Conservation (phyloP, 2,113 vertebrate species). For the Prionailurus bengalensis region DNA sequence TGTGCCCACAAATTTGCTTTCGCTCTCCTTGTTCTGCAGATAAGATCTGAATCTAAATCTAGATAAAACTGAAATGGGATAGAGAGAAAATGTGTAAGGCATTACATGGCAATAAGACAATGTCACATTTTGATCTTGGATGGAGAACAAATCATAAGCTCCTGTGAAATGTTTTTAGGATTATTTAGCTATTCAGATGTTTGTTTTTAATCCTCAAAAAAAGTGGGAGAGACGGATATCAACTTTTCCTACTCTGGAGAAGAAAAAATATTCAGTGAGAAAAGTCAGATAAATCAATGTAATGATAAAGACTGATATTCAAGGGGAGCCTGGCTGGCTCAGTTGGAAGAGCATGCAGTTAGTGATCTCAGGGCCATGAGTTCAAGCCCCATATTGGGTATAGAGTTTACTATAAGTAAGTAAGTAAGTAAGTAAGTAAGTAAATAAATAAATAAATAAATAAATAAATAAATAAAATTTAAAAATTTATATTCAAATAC, state of each 20-base stretch:
- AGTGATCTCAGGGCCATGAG: background rate
- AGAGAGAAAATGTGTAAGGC: background rate
- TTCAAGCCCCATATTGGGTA: background rate
- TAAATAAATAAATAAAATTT: background rate
- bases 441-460: too few species aligned
- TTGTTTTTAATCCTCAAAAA: conserved; percentile 3
- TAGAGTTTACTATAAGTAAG: background rate
- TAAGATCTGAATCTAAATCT: background rate
- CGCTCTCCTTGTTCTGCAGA: background rate
- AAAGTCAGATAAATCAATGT: background rate
- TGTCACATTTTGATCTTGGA: background rate
- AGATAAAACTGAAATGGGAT: background rate
- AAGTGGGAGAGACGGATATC: background rate
- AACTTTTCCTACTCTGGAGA: background rate
- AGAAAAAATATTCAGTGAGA: background rate
- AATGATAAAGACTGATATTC: background rate
- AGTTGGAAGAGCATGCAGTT: background rate
- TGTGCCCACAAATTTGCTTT: background rate
- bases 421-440: too few species aligned
- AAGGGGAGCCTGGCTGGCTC: background rate
- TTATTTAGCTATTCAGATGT: background rate
- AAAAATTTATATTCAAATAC: background rate
- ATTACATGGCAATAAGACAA: background rate
- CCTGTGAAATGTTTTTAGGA: background rate
- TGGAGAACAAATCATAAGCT: background rate